Evolutionary conservation across 2,113 vertebrate genomes (phyloP).

Genomic region (Ammodytes dubius): DNA sequence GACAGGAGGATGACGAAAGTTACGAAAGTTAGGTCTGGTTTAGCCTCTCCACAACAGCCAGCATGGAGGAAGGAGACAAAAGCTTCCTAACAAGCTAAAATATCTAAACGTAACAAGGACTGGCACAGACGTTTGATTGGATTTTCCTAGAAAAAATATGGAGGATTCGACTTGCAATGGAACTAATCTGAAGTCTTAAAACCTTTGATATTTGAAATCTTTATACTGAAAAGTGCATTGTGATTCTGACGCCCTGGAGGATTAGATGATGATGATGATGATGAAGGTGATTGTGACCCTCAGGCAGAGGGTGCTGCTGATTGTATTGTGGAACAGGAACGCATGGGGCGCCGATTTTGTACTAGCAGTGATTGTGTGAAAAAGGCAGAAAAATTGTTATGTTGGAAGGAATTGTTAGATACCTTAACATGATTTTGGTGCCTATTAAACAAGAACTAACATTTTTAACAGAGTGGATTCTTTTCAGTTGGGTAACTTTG

Average conservation of each 20-base stretch:
- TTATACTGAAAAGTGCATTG: not conserved
- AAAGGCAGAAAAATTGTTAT: not conserved
- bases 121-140: not conserved
- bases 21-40: conserved; percentile 1
- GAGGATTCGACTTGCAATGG: not conserved
- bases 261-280: not conserved
- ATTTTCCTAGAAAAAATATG: not conserved
- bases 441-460: not conserved
- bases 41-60: not conserved
- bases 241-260: not conserved
- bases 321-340: conserved; percentile 14
- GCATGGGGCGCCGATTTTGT: conserved; percentile 8
- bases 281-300: conserved; percentile 29
- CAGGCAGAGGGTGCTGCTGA: conserved; percentile 24
- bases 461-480: not conserved
- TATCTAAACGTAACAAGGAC: not conserved
- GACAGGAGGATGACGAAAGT: not conserved
- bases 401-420: not conserved
- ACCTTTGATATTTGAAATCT: not conserved
- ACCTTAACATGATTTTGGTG: not conserved
- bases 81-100: not conserved
- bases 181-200: not conserved
- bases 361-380: conserved; percentile 2
- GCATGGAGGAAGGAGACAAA: not conserved
- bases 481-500: not conserved